Evolutionary conservation across 2,888 invertebrate genomes (phyloP).

Genomic region (Gisinianus flammeolus): DNA sequence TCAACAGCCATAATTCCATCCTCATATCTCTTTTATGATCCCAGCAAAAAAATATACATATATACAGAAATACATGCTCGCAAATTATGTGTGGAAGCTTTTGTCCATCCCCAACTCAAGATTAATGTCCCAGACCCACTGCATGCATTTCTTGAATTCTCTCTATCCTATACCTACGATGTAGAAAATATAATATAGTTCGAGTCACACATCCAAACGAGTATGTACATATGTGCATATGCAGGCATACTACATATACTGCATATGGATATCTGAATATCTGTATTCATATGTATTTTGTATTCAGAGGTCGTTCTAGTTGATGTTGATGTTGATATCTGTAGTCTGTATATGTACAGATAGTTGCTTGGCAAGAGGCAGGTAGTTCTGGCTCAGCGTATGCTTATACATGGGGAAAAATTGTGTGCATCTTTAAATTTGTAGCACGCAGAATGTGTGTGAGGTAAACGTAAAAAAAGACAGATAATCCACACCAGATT

Average conservation of each 20-base stretch:
- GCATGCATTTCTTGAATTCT: neutral
- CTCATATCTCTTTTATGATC: constrained; percentile 37
- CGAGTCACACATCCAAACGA: no score
- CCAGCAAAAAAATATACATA: constrained; percentile 19
- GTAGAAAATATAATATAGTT: no score
- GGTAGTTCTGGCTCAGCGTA: neutral
- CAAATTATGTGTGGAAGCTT: constrained; percentile 36
- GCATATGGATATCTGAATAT: neutral
- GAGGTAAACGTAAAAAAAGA: neutral
- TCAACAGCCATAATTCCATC: constrained; percentile 34
- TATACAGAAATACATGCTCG: neutral
- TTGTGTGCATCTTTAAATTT: neutral
- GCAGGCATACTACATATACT: neutral
- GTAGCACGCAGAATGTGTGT: constrained; percentile 16
- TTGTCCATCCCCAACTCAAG: constrained; percentile 33
- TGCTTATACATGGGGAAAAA: neutral
- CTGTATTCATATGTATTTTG: no score
- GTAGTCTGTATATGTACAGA: no score
- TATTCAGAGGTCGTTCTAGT: no score
- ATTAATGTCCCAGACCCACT: constrained; percentile 16
- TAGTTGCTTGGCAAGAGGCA: no score
- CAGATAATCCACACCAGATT: neutral
- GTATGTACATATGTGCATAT: neutral
- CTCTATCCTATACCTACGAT: no score
- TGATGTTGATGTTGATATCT: no score